These are phyloP conservation scores for Riparia riparia DNA, from an alignment of 2,113 vertebrate species.

Conservation along the genomic window DNA sequence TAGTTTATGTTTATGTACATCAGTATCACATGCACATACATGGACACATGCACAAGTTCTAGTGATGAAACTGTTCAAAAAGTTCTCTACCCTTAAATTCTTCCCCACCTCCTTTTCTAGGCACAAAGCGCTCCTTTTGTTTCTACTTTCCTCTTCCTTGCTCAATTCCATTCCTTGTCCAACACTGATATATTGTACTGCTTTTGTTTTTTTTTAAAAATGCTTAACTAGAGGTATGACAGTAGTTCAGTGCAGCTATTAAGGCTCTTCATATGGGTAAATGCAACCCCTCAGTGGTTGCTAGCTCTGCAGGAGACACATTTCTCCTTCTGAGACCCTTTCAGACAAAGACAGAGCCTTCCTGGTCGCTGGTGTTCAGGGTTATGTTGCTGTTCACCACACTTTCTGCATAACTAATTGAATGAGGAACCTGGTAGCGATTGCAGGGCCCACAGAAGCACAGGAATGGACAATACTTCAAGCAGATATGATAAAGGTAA, in stretches of 20 bases:
- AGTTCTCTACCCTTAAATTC: not conserved
- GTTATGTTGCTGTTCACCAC: slow-evolving; percentile 50
- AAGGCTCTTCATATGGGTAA: not conserved
- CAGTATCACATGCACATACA: not conserved
- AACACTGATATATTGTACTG: not conserved
- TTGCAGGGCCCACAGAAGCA: slow-evolving; percentile 37
- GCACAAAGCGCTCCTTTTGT: not conserved
- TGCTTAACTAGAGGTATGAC: not conserved
- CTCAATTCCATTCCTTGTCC: not conserved
- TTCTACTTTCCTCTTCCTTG: not conserved
- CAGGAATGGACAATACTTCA: slow-evolving; percentile 58
- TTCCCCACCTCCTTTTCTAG: not conserved
- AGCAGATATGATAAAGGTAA: slow-evolving; percentile 68
- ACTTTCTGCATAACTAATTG: slow-evolving; percentile 48
- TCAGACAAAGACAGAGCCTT: slow-evolving; percentile 40
- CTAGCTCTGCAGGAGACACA: not conserved
- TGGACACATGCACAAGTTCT: not conserved
- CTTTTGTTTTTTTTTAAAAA: not conserved
- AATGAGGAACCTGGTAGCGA: not conserved
- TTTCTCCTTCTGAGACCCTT: not conserved
- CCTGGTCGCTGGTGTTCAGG: slow-evolving; percentile 68
- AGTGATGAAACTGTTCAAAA: not conserved
- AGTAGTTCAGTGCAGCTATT: not conserved
- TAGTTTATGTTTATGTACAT: not conserved
- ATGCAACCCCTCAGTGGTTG: not conserved